A percentile compares a stretch with the other conserved stretches of the same genome.
Conservation (phyloP, 1,140 invertebrate species). For the Gonatopus flavifemur region DNA sequence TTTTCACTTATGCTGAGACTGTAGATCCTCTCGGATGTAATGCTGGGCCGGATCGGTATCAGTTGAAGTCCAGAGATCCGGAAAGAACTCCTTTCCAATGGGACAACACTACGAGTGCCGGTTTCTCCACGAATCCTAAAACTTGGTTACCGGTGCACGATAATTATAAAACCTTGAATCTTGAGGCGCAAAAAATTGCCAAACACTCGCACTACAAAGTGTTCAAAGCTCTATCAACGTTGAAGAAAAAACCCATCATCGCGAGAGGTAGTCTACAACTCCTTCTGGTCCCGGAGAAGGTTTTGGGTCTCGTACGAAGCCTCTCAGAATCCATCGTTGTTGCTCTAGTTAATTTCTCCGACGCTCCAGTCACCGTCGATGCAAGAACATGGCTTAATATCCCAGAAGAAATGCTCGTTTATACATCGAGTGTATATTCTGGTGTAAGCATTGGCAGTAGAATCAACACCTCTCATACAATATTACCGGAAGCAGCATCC, state of each 20-base stretch:
- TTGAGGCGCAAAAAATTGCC: conserved; percentile 46
- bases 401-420: conserved; percentile 23
- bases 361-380: conserved; percentile 15
- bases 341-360: conserved; percentile 34
- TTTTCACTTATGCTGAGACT: conserved; percentile 62
- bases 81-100: conserved; percentile 76
- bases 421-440: conserved; percentile 19
- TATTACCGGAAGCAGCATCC: conserved; percentile 22
- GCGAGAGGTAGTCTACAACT: conserved; percentile 43
- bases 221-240: conserved; percentile 53
- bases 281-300: conserved; percentile 38
- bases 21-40: conserved; percentile 63
- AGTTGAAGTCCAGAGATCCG: conserved; percentile 64
- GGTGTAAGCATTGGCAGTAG: not conserved
- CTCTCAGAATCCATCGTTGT: not conserved
- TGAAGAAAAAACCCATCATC: conserved; percentile 52
- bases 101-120: conserved; percentile 64
- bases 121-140: conserved; percentile 58
- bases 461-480: conserved; percentile 3
- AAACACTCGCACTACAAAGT: conserved; percentile 57
- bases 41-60: conserved; percentile 58
- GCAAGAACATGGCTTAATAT: conserved; percentile 25
- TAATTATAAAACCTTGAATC: conserved; percentile 62
- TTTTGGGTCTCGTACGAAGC: conserved; percentile 41
- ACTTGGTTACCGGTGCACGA: conserved; percentile 65